phyloP scores from a whole-genome alignment of 2,797 vertebrate species.

The Jordanella pulchra region DNA sequence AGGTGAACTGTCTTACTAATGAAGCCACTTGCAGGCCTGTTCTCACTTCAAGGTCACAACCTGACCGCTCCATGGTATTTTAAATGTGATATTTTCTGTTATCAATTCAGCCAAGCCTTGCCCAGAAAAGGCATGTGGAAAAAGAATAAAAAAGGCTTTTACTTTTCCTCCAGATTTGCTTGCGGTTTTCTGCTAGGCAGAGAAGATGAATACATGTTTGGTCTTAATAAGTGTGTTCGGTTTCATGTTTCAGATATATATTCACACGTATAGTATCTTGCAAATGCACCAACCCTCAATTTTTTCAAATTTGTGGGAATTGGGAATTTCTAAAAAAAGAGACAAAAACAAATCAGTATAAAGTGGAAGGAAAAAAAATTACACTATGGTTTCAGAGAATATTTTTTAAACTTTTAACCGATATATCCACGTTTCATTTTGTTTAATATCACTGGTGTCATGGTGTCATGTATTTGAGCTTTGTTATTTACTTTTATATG shows the following conservation, averaged over 20 bases:
- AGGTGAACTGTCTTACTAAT: slow-evolving; percentile 63
- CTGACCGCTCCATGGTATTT: slow-evolving; percentile 38
- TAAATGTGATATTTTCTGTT: slow-evolving; percentile 37
- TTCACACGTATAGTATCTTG: background rate
- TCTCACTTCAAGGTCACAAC: slow-evolving; percentile 63
- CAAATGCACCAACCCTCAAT: background rate
- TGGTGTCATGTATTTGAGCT: no score
- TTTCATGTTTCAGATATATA: background rate
- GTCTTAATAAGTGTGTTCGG: background rate
- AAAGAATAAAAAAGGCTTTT: background rate
- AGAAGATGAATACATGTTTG: background rate
- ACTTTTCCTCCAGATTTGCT: background rate
- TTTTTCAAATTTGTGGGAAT: background rate
- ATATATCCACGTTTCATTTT: background rate
- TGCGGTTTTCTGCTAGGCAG: background rate
- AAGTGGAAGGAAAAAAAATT: background rate
- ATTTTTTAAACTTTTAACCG: background rate
- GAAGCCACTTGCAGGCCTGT: slow-evolving; percentile 49
- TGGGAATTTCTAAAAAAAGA: background rate
- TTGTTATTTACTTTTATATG: background rate
- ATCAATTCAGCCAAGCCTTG: slow-evolving; percentile 33
- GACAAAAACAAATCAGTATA: background rate
- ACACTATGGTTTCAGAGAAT: background rate
- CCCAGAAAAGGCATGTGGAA: background rate
- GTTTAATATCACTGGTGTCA: background rate